A percentile compares a stretch with the other conserved stretches of the same genome.
These are phyloP conservation scores for Stegostoma tigrinum DNA, from an alignment of 2,113 vertebrate genomes.

Conservation along the genomic window DNA sequence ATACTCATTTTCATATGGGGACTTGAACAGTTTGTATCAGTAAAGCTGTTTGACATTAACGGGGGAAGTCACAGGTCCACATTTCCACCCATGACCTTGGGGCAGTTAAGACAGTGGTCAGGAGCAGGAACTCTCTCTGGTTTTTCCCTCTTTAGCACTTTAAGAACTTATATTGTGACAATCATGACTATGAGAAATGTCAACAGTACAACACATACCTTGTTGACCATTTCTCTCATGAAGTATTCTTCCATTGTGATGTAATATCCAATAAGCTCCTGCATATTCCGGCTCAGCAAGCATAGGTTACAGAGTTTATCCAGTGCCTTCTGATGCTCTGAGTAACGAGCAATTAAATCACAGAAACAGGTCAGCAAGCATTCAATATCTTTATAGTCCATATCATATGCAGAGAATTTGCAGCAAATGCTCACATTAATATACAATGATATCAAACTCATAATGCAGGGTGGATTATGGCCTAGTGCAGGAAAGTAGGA, in stretches of 20 bases:
- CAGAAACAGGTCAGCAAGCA: neutral
- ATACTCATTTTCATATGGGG: neutral
- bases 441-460: neutral
- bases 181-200: neutral
- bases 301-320: conserved; percentile 89
- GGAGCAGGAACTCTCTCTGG: neutral
- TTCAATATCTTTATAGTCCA: neutral
- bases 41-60: neutral
- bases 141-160: neutral
- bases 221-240: conserved; percentile 95
- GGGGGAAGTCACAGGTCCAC: neutral
- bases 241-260: conserved; percentile 98
- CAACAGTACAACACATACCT: conserved; percentile 58
- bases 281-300: conserved; percentile 82
- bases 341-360: conserved; percentile 21
- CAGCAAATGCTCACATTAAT: neutral
- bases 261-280: conserved; percentile 93
- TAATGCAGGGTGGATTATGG: neutral
- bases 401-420: neutral
- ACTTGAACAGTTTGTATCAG: neutral
- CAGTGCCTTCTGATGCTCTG: conserved; percentile 85
- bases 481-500: too few relatives aligned
- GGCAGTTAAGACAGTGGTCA: neutral
- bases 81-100: neutral
- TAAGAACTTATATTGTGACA: neutral